Conservation (phyloP, 2,888 invertebrate genomes). For the Apotomis turbidana region DNA sequence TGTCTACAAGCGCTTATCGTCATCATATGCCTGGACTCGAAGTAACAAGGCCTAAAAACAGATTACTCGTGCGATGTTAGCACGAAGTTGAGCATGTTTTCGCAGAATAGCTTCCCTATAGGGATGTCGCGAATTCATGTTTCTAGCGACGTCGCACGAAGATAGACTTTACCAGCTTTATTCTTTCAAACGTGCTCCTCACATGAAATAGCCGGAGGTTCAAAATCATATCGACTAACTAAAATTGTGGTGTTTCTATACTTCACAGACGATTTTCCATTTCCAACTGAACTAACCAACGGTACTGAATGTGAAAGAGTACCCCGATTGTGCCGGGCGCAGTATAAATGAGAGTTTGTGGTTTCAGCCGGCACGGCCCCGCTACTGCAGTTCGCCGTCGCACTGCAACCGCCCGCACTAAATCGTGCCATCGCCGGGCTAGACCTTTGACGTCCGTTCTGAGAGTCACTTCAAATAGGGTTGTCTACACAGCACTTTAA, state of each 20-base stretch:
- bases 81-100: slow-evolving; percentile 25
- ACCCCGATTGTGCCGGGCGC: slow-evolving; percentile 29
- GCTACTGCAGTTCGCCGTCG: slow-evolving; percentile 40
- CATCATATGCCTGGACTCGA: no score
- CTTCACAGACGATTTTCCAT: slow-evolving; percentile 16
- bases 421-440: slow-evolving; percentile 49
- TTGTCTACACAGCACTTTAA: slow-evolving; percentile 19
- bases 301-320: slow-evolving; percentile 23
- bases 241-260: slow-evolving; percentile 7
- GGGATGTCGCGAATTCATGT: not conserved
- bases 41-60: not conserved
- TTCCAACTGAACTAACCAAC: slow-evolving; percentile 1
- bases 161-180: slow-evolving; percentile 14
- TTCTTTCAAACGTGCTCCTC: slow-evolving; percentile 28
- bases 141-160: not conserved
- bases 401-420: slow-evolving; percentile 48
- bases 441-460: slow-evolving; percentile 45
- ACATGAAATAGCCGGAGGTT: slow-evolving; percentile 4
- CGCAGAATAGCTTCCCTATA: slow-evolving; percentile 17
- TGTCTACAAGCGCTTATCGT: no score
- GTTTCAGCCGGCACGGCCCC: slow-evolving; percentile 35
- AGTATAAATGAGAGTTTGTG: slow-evolving; percentile 43
- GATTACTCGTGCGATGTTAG: slow-evolving; percentile 14
- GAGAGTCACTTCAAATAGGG: slow-evolving; percentile 42
- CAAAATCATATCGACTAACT: slow-evolving; percentile 1